A percentile compares a stretch with the other conserved stretches of the same genome.
These are phyloP conservation scores for Sebastes taczanowskii DNA, from an alignment of 2,797 vertebrate species.

Conservation along the genomic window DNA sequence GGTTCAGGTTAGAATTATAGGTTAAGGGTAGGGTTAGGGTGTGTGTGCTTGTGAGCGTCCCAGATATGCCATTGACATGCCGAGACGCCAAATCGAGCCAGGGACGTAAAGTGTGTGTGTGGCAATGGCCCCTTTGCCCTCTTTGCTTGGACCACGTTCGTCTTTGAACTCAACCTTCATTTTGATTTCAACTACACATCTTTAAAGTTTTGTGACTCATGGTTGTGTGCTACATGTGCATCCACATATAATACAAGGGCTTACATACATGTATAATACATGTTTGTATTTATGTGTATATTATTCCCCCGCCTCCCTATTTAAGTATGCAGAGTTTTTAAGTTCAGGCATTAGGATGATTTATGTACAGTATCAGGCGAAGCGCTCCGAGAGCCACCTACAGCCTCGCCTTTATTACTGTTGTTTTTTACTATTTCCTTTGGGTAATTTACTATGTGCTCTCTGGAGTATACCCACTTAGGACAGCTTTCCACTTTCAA, in stretches of 20 bases:
- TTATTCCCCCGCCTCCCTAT: conserved; percentile 57
- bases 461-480: conserved; percentile 69
- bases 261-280: conserved; percentile 14
- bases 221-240: too few relatives aligned
- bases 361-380: conserved; percentile 74
- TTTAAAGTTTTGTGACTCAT: too few relatives aligned
- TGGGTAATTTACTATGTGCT: conserved; percentile 76
- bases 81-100: too few relatives aligned
- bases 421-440: conserved; percentile 79
- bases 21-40: too few relatives aligned
- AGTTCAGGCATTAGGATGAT: conserved; percentile 82
- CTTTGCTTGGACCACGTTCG: too few relatives aligned
- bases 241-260: background rate
- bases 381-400: conserved; percentile 73
- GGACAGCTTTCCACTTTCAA: conserved; percentile 73
- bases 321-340: conserved; percentile 82
- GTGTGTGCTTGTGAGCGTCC: too few relatives aligned
- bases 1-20: too few relatives aligned
- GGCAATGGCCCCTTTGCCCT: too few relatives aligned
- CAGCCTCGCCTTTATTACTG: conserved; percentile 76
- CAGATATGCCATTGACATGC: too few relatives aligned
- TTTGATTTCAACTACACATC: too few relatives aligned
- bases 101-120: too few relatives aligned
- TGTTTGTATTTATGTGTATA: conserved; percentile 55
- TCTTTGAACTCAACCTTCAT: too few relatives aligned